Conservation (phyloP, 2,113 vertebrate genomes). For the Raphicerus campestris region DNA sequence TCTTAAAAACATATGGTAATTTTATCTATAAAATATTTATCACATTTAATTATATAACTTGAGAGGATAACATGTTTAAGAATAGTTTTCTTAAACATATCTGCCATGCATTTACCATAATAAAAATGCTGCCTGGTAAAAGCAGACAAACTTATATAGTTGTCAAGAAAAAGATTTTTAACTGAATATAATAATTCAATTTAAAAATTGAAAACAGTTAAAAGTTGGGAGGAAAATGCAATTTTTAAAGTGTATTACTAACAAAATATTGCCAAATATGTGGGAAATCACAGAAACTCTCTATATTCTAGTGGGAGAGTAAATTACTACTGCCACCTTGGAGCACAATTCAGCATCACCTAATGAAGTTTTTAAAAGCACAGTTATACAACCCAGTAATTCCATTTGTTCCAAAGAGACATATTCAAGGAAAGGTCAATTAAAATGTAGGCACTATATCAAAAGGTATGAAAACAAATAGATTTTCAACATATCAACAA, state of each 20-base stretch:
- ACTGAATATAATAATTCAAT: not conserved
- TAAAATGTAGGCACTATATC: not conserved
- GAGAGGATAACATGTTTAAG: not conserved
- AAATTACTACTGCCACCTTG: not conserved
- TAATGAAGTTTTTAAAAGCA: constrained; percentile 15
- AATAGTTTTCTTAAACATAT: not conserved
- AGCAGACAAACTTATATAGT: not conserved
- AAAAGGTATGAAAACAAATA: not conserved
- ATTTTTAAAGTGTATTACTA: not conserved
- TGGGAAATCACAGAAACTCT: not conserved
- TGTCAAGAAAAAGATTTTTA: not conserved
- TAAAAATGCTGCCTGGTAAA: not conserved
- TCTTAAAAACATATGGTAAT: not conserved
- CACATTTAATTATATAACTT: not conserved
- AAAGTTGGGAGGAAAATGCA: not conserved
- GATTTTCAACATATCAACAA: not conserved
- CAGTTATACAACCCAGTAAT: not conserved
- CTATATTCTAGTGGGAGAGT: not conserved
- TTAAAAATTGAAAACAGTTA: not conserved
- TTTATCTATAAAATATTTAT: not conserved
- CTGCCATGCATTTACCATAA: not conserved
- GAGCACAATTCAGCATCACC: not conserved
- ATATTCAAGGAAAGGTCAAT: not conserved
- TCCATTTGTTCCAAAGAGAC: not conserved
- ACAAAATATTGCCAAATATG: not conserved